Conservation (phyloP, 2,113 vertebrate genomes). For the Tyrannus savana region DNA sequence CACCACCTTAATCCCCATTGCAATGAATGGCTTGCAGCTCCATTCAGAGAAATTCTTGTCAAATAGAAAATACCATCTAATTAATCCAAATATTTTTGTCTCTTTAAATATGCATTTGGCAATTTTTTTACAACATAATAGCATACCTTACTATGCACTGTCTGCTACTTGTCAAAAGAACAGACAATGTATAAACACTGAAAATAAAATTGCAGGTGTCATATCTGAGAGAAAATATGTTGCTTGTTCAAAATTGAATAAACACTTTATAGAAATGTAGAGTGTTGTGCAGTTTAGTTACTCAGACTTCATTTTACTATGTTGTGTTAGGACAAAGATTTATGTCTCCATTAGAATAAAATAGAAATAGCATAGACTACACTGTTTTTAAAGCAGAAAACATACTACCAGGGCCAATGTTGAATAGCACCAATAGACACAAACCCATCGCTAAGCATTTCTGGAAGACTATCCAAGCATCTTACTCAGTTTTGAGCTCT, state of each 20-base stretch:
- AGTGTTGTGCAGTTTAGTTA: slow-evolving; percentile 28
- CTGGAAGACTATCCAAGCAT: background rate
- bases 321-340: slow-evolving; percentile 12
- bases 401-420: background rate
- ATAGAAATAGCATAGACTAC: background rate
- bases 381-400: background rate
- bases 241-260: slow-evolving; percentile 40
- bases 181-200: background rate
- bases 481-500: background rate
- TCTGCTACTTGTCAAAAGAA: slow-evolving; percentile 26
- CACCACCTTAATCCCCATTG: background rate
- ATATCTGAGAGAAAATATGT: slow-evolving; percentile 21
- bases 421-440: background rate
- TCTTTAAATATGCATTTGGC: background rate
- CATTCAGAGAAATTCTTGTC: background rate
- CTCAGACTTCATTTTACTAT: slow-evolving; percentile 31
- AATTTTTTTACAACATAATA: background rate
- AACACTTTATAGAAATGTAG: slow-evolving; percentile 23
- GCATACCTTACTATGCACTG: background rate
- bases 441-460: background rate
- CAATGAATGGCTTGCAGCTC: background rate
- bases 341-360: slow-evolving; percentile 43
- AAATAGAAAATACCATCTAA: background rate
- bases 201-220: slow-evolving; percentile 46
- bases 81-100: background rate